phyloP scores from a whole-genome alignment of 2,797 vertebrate species.

The Dermochelys coriacea region DNA sequence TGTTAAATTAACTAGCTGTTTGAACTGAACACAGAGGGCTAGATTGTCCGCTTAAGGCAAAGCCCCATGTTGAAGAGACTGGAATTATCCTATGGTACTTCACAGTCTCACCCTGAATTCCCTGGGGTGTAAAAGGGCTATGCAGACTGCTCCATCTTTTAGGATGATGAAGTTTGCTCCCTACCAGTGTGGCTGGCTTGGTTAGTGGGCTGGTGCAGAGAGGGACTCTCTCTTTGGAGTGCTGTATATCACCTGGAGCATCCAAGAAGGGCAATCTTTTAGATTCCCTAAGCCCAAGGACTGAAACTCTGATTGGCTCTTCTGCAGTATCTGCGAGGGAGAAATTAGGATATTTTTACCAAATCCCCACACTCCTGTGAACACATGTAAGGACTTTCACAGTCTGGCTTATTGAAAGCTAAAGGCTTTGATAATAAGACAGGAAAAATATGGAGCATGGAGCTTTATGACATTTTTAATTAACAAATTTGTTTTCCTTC shows the following conservation, averaged over 20 bases:
- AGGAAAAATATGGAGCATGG: background rate
- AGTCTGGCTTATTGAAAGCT: background rate
- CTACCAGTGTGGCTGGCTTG: background rate
- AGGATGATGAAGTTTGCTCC: background rate
- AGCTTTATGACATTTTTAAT: background rate
- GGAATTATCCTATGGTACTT: background rate
- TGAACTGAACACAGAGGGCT: background rate
- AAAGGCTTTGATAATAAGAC: background rate
- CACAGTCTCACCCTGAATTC: background rate
- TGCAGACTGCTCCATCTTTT: background rate
- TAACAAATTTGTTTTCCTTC: background rate
- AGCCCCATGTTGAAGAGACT: background rate
- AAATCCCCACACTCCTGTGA: background rate
- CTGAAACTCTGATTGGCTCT: background rate
- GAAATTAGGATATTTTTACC: background rate
- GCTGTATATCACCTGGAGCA: background rate
- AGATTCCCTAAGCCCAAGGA: background rate
- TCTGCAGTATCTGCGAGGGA: background rate
- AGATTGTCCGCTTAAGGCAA: background rate
- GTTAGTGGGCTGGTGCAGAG: background rate
- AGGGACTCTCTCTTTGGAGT: background rate
- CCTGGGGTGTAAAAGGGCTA: background rate
- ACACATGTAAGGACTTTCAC: background rate
- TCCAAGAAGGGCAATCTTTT: background rate
- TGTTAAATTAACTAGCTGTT: background rate